Base-by-base conservation (phyloP, 2,888 invertebrate genomes). In the Ceramica pisi region DNA sequence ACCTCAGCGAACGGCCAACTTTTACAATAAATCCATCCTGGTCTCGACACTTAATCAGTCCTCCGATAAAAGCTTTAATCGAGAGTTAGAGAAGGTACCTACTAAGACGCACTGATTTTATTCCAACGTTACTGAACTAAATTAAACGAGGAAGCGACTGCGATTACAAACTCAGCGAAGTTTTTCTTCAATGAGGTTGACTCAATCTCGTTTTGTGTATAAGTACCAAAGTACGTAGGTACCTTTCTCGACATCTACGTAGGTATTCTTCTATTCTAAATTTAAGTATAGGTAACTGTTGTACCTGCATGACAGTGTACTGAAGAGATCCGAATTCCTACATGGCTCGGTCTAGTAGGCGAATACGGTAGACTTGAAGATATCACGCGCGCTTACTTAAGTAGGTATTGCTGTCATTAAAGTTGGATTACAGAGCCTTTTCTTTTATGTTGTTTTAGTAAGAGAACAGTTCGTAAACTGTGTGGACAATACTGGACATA, bases 1-100 rank as follows among this genome's bases (percentile, higher is more conserved):
- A 94, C 94, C 94, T 94, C 94, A 92, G 90, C 89, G 94, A 94
- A 95, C 94, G 94, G 91, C 93, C 91, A 95, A 96, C 95, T 96
- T 96, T 96, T 94, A 95, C 95, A 95, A 96, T 96, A 95, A 96
- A 95, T 95, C 95, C 94, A 94, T 95, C 94, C 92, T 89, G 90
- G 92, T 91, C 93, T 94, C 95, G 95, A 95, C 95, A 96, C 95
- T 95, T 96, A 96, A 95, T 95, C 95, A 95, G 95, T 93, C 93
- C 92, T 91, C 91, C 93, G 94, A 95, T 95, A 95, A 95, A 95
- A 95, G 94, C 94, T 94, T 95, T 95, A 95, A 95, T 95, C 95
- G 94, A 88, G 93, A 93, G 92, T 94, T 94, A 92, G 92, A 90
- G 89, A 75, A 82, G 81, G 88, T 92, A 93, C 91, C 91, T 90